These are phyloP conservation scores for Isoperla grammatica DNA, from an alignment of 2,888 invertebrate species.

Conservation along the genomic window DNA sequence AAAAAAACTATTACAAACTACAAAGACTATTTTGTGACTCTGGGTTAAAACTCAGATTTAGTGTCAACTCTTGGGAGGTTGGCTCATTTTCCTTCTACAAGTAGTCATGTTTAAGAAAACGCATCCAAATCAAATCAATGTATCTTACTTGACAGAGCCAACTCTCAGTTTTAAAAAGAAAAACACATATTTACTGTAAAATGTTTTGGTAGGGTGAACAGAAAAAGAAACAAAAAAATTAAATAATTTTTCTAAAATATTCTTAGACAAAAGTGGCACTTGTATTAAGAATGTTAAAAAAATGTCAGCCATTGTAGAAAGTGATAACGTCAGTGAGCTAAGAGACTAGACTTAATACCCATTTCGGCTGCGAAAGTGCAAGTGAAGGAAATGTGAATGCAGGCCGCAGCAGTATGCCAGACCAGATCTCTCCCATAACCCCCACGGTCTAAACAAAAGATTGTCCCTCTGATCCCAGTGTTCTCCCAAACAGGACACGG, in stretches of 20 bases:
- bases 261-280: conserved; percentile 13
- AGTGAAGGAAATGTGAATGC: conserved; percentile 10
- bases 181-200: conserved; percentile 25
- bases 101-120: conserved; percentile 10
- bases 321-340: conserved; percentile 11
- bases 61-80: neutral
- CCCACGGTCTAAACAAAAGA: conserved; percentile 3
- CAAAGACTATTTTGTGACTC: conserved; percentile 23
- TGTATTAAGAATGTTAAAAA: conserved; percentile 14
- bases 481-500: conserved; percentile 20
- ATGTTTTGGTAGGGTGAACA: conserved; percentile 23
- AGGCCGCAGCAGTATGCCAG: neutral
- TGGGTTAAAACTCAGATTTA: conserved; percentile 14
- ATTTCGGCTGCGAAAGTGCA: conserved; percentile 7
- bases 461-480: neutral
- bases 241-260: conserved; percentile 41
- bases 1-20: conserved; percentile 20
- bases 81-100: conserved; percentile 1
- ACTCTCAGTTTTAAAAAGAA: conserved; percentile 11
- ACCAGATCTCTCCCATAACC: conserved; percentile 11
- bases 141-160: conserved; percentile 13
- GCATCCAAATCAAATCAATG: conserved; percentile 23
- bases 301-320: conserved; percentile 17
- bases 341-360: conserved; percentile 1
- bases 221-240: conserved; percentile 37